Evolutionary conservation across 2,113 vertebrate species (phyloP).

Genomic region (Pomatostomus ruficeps): DNA sequence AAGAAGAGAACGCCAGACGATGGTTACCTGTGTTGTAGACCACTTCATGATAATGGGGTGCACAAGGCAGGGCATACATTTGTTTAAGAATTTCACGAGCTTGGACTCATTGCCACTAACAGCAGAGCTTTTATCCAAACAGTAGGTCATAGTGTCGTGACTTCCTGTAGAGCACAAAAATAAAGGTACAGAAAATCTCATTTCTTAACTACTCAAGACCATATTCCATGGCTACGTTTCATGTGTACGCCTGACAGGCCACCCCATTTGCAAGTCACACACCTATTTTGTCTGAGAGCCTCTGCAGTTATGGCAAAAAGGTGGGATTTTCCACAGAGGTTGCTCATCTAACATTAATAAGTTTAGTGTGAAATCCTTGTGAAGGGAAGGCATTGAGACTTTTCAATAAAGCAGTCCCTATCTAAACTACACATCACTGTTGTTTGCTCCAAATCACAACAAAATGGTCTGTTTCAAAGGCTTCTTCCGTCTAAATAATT

Average conservation of each 20-base stretch:
- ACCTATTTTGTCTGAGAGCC: background rate
- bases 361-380: background rate
- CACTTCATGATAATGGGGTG: slow-evolving; percentile 80
- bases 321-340: background rate
- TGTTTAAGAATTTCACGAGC: slow-evolving; percentile 73
- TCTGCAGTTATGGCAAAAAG: background rate
- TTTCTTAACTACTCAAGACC: background rate
- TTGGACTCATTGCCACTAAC: slow-evolving; percentile 77
- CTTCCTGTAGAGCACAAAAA: slow-evolving; percentile 75
- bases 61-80: slow-evolving; percentile 76
- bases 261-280: background rate
- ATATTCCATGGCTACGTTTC: background rate
- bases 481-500: background rate
- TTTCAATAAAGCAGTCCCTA: background rate
- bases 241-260: background rate
- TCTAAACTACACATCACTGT: background rate
- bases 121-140: slow-evolving; percentile 81
- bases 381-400: background rate
- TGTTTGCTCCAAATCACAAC: background rate
- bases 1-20: rapidly evolving
- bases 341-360: background rate
- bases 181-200: background rate
- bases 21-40: slow-evolving; percentile 84
- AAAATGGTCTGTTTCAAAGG: background rate
- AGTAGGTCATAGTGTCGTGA: slow-evolving; percentile 89